Evolutionary conservation across 2,888 invertebrate genomes (phyloP).

Genomic region (Chaetogeoica ovagalla): DNA sequence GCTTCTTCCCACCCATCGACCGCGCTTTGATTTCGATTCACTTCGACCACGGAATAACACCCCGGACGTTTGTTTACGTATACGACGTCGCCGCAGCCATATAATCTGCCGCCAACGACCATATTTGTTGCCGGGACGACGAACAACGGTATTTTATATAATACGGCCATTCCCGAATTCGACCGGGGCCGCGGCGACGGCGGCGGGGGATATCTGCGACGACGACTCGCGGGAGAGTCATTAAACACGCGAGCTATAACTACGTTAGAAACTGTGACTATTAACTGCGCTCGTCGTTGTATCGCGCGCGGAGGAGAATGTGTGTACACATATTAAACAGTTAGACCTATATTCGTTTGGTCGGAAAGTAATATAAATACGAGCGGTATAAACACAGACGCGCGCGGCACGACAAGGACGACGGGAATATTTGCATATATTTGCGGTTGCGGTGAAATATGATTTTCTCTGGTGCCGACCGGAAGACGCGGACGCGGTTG

Average conservation of each 20-base stretch:
- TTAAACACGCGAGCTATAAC: constrained; percentile 1
- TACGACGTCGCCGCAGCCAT: neutral
- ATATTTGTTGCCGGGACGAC: neutral
- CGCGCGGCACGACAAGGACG: neutral
- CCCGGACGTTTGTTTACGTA: too few species aligned
- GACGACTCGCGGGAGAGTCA: constrained; percentile 30
- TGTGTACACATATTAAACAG: neutral
- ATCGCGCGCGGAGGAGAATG: too few species aligned
- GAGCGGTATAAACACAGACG: too few species aligned
- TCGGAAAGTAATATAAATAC: constrained; percentile 12
- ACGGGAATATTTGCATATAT: constrained; percentile 34
- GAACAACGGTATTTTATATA: neutral
- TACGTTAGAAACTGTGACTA: constrained; percentile 1
- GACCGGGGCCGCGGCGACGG: neutral
- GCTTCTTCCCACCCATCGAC: too few species aligned
- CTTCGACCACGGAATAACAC: too few species aligned
- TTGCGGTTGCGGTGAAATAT: constrained; percentile 24
- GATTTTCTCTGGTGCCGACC: constrained; percentile 32
- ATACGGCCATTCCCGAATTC: neutral
- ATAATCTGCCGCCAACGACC: neutral
- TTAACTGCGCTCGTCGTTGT: neutral
- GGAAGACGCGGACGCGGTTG: constrained; percentile 47
- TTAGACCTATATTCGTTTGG: constrained; percentile 31
- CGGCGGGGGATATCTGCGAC: neutral
- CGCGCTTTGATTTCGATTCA: too few species aligned